phyloP scores from a whole-genome alignment of 2,113 vertebrate species.

The Myotis lucifugus region DNA sequence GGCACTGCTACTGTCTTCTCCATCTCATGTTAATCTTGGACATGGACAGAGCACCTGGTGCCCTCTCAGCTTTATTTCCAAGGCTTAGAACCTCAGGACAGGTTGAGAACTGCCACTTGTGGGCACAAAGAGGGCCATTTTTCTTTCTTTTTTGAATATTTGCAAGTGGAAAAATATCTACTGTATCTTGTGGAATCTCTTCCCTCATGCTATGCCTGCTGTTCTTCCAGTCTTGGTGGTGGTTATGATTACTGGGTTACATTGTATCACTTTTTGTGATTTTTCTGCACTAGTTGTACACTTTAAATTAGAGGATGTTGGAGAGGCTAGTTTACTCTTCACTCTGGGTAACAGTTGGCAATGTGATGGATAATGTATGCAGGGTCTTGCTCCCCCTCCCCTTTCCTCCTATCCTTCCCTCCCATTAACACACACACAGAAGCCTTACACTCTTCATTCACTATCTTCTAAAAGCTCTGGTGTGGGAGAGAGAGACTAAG shows the following conservation, averaged over 20 bases:
- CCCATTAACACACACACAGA: not conserved
- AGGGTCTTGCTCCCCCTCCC: not conserved
- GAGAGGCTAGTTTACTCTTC: not conserved
- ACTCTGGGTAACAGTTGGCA: not conserved
- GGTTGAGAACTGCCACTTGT: not conserved
- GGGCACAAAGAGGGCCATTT: not conserved
- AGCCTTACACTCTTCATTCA: not conserved
- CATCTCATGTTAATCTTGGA: not conserved
- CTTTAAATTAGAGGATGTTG: not conserved
- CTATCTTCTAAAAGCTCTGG: not conserved
- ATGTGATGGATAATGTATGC: not conserved
- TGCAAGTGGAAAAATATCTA: not conserved
- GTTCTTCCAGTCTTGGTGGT: not conserved
- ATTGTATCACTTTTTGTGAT: not conserved
- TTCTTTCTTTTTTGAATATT: not conserved
- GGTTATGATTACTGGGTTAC: not conserved
- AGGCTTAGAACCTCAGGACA: not conserved
- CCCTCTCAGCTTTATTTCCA: not conserved
- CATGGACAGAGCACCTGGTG: fast-evolving
- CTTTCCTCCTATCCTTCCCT: not conserved
- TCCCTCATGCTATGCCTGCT: not conserved
- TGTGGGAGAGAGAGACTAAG: not conserved
- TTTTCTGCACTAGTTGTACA: not conserved
- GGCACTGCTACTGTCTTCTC: not conserved
- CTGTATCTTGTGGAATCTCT: not conserved